Evolutionary conservation across 2,888 invertebrate species (phyloP), one percentile per base, ranked within the genome.

Genomic region (Coleophora flavipennella): DNA sequence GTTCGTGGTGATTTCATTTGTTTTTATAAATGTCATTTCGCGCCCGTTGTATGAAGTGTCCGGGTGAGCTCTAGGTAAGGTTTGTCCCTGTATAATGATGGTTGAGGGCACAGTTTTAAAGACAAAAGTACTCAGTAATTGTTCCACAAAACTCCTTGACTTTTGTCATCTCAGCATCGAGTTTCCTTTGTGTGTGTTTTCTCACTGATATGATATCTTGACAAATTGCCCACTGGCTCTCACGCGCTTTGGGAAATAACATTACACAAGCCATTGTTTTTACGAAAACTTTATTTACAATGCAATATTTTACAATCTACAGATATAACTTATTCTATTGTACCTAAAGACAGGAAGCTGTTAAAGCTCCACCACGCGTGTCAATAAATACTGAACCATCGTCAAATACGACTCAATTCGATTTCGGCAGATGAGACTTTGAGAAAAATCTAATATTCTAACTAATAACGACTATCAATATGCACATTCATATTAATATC

Each of bases 251-350:
- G 67, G 53, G 66, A 66, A 67, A 52, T 62, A 55, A 65, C 58
- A 66, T 69, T 67, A 46, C 67, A 62, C 62, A 66, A 67, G 55
- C 59, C 54, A 66, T 68, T 71, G 65, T 73, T 71, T 70, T 70
- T 59, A 70, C 60, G 59, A 70, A 73, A 73, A 70, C 66, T 83
- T 81, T 83, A 84, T 84, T 84, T 84, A 84, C 84, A 84, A 67
- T 75, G 74, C 64, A 70, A 66, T 80, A 81, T 77, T 78, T 77
- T 79, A 83, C 77, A 81, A 66, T 68, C 69, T 75, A 70, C 63
- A 53, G 48, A 68, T 65, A 62, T 69, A 76, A 69, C 74, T 75
- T 73, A 74, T 53, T 55, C 67, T 72, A 74, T 64, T 67, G 66
- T 65, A 70, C 57, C 58, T 61, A n/a, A n/a, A 63, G 51, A 60